Conservation (phyloP, 2,113 vertebrate species). For the Apteryx owenii region DNA sequence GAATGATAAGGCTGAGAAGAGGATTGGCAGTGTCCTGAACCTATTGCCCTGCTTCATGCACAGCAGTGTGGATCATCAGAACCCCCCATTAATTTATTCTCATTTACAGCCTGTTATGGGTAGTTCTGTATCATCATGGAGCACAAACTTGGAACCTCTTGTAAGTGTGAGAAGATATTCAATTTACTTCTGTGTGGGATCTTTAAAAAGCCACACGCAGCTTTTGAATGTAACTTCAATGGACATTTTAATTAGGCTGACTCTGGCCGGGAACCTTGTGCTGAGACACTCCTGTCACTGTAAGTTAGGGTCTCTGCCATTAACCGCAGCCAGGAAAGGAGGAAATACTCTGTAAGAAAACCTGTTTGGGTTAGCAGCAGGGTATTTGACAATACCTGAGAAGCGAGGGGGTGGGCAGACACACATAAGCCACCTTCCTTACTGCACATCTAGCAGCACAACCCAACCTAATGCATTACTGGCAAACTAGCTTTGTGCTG, state of each 20-base stretch:
- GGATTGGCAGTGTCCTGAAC: neutral
- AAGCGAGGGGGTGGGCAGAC: neutral
- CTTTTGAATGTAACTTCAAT: neutral
- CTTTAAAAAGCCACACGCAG: neutral
- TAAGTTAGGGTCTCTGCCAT: neutral
- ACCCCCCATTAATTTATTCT: neutral
- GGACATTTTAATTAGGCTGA: neutral
- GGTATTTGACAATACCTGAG: neutral
- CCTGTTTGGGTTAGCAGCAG: neutral
- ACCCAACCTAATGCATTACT: rapidly evolving
- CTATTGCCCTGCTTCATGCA: neutral
- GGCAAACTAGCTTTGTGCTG: neutral
- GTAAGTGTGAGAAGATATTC: neutral
- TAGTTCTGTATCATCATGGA: neutral
- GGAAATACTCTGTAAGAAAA: neutral
- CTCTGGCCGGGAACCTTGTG: neutral
- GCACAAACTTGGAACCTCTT: neutral
- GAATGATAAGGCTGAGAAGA: neutral
- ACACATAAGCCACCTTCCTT: neutral
- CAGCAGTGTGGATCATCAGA: neutral
- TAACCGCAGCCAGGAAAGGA: neutral
- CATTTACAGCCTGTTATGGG: neutral
- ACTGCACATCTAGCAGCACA: rapidly evolving
- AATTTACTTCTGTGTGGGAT: neutral
- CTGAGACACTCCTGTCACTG: neutral